A percentile compares a stretch with the other conserved stretches of the same genome.
These are phyloP conservation scores for Loris lydekkerianus DNA, from an alignment of 2,797 vertebrate species.

Conservation along the genomic window DNA sequence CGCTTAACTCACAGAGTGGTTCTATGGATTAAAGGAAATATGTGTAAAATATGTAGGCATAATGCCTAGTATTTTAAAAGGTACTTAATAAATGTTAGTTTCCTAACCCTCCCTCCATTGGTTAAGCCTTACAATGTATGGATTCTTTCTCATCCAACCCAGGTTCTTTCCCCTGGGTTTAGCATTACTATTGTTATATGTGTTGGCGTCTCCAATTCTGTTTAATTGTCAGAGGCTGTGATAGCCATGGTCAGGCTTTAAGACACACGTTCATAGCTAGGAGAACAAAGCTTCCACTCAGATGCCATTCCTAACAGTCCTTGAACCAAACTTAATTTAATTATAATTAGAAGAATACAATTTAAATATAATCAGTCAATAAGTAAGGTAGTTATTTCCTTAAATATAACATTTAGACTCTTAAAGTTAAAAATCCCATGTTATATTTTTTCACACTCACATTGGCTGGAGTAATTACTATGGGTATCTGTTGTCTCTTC, in stretches of 20 bases:
- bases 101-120: not conserved
- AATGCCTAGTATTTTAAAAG: constrained; percentile 4
- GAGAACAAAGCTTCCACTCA: constrained; percentile 5
- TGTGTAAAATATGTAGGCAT: not conserved
- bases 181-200: not conserved
- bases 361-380: constrained; percentile 39
- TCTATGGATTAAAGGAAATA: constrained; percentile 28
- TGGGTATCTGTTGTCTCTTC: not conserved
- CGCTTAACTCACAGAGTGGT: not conserved
- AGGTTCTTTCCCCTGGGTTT: not conserved
- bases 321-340: constrained; percentile 42
- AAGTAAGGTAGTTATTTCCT: not conserved
- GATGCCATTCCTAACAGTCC: not conserved
- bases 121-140: not conserved
- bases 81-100: not conserved
- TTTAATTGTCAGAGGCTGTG: not conserved
- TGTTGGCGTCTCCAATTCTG: not conserved
- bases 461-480: constrained; percentile 39
- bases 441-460: constrained; percentile 5
- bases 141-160: not conserved
- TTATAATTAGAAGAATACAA: constrained; percentile 47
- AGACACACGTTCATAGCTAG: not conserved
- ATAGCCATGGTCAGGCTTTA: not conserved
- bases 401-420: constrained; percentile 37
- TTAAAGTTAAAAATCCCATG: not conserved